phyloP scores from a whole-genome alignment of 2,113 vertebrate genomes.

The Perognathus longimembris region DNA sequence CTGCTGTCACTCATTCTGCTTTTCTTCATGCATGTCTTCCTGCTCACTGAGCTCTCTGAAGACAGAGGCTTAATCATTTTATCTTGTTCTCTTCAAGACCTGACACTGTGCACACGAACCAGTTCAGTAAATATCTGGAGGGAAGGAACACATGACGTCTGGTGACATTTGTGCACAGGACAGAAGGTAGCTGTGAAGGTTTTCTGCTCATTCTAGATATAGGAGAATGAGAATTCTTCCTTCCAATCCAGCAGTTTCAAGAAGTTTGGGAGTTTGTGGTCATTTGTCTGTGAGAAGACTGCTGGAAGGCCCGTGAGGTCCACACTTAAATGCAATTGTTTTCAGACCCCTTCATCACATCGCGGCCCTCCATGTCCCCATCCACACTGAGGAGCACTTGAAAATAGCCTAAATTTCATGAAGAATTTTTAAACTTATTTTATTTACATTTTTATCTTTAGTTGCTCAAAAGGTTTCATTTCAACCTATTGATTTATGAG shows the following conservation, averaged over 20 bases:
- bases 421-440: background rate
- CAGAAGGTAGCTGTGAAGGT: background rate
- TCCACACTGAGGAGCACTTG: background rate
- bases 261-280: background rate
- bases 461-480: too few species aligned
- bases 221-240: background rate
- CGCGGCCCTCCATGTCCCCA: fast-evolving
- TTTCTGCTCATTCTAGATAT: background rate
- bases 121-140: background rate
- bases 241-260: background rate
- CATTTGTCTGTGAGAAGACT: background rate
- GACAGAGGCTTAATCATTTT: background rate
- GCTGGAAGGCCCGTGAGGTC: background rate
- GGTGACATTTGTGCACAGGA: background rate
- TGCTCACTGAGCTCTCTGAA: background rate
- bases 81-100: background rate
- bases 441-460: too few species aligned
- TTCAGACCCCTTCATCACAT: background rate
- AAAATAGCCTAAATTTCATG: background rate
- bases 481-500: too few species aligned
- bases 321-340: background rate
- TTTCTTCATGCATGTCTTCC: fast-evolving
- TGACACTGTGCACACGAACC: background rate
- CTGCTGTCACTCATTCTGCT: background rate
- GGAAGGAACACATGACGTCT: background rate